Base-by-base conservation (phyloP, 2,888 invertebrate species). In the Isotomurus palustris region DNA sequence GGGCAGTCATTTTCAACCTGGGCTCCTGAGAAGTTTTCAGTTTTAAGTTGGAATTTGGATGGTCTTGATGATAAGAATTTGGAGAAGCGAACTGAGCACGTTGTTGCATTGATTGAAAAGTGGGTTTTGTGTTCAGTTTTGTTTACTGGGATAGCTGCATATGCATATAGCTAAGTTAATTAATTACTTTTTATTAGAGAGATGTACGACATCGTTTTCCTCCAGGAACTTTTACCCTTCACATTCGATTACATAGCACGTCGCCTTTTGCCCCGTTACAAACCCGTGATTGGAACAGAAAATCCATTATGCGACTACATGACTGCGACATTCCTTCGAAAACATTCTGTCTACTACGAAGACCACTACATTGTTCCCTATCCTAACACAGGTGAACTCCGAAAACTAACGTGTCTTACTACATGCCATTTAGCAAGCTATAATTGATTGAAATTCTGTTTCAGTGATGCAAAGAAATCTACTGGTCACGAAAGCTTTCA, bases 41-140 rank as follows among this genome's bases (percentile, higher is more conserved):
- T 82, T 10, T 71, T 82, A 27, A 76, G 80, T 5, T 83, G 82
- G 82, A 83, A 83, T 71, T 75, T 83, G 52, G 82, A 83, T 74
- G 82, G 82, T 2, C 71, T 83, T 6, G 80, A 81, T 71, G 73
- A 73, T 2, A 74, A 74, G 47, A 79, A 78, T 69, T 64, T 80
- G 1, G 72, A 74, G 24, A 76, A 75, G 8, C 72, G 82, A 50
- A 79, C 79, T n/a, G 75, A 75, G 60, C 78, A 76, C 25, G 79
- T 80, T 2, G 75, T 77, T 57, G 74, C 77, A 45, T 74, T 76
- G 24, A 76, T 82, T 36, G 75, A 75, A 55, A 73, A 70, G 79
- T 79, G 71, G 21, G 43, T 27, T 53, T 53, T 21, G 27, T 28
- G 6, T 36, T 50, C 5, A 21, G 21, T 17, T 36, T 17, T 4